Evolutionary conservation across 2,113 vertebrate genomes (phyloP).

Genomic region (Puma concolor): DNA sequence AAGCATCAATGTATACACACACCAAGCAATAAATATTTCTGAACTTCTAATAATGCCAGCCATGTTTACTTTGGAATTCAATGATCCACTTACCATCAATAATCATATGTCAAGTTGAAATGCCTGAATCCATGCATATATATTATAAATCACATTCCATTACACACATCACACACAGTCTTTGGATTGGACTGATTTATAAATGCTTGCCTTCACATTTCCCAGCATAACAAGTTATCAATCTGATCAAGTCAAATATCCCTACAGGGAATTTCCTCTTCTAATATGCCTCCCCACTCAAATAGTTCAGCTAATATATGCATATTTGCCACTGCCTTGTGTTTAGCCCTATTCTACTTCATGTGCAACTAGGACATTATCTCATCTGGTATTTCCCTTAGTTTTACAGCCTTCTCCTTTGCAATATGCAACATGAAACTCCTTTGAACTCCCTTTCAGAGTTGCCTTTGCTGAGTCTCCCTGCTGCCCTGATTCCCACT

Average conservation of each 20-base stretch:
- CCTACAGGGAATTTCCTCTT: background rate
- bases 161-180: background rate
- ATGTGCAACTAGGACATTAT: background rate
- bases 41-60: background rate
- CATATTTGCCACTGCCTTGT: background rate
- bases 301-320: background rate
- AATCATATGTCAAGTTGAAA: conserved; percentile 44
- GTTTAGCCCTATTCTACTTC: background rate
- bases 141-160: background rate
- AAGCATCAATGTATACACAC: background rate
- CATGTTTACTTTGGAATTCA: conserved; percentile 22
- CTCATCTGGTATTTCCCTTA: background rate
- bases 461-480: background rate
- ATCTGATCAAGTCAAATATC: conserved; percentile 7
- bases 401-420: background rate
- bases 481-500: background rate
- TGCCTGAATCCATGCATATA: background rate
- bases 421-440: background rate
- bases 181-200: background rate
- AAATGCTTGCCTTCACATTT: conserved; percentile 17
- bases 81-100: conserved; percentile 14
- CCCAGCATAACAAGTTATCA: background rate
- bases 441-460: background rate
- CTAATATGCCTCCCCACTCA: background rate
- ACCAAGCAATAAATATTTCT: background rate